phyloP scores from a whole-genome alignment of 2,113 vertebrate genomes.

The Australoheros scitulus region DNA sequence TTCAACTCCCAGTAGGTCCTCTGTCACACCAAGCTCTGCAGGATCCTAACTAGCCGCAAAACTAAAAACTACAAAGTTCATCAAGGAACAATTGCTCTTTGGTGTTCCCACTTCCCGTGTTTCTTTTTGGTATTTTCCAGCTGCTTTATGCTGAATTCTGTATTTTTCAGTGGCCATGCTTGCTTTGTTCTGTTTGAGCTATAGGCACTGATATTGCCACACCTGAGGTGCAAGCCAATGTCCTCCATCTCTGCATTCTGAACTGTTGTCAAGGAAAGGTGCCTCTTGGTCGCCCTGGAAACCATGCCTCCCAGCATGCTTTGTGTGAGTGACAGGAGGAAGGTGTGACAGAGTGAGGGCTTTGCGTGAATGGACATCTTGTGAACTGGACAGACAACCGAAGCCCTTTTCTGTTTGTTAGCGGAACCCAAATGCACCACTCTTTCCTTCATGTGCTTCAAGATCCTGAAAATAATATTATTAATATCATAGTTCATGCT shows the following conservation, averaged over 20 bases:
- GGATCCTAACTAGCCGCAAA: slow-evolving; percentile 38
- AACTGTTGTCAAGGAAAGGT: slow-evolving; percentile 76
- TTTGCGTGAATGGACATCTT: slow-evolving; percentile 67
- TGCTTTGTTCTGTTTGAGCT: slow-evolving; percentile 56
- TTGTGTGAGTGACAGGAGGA: slow-evolving; percentile 74
- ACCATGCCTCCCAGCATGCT: slow-evolving; percentile 76
- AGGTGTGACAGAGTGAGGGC: slow-evolving; percentile 69
- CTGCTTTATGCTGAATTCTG: background rate
- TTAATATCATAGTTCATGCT: background rate
- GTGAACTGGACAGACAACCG: slow-evolving; percentile 38
- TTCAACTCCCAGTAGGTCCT: slow-evolving; percentile 57
- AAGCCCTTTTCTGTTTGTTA: slow-evolving; percentile 20
- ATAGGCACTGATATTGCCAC: slow-evolving; percentile 47
- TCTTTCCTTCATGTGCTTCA: background rate
- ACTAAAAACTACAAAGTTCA: slow-evolving; percentile 38
- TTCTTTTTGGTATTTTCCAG: background rate
- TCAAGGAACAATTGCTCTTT: slow-evolving; percentile 16
- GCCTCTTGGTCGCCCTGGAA: slow-evolving; percentile 75
- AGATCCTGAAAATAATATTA: background rate
- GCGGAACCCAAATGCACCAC: background rate
- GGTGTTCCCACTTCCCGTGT: background rate
- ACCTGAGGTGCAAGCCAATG: slow-evolving; percentile 75
- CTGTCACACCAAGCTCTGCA: slow-evolving; percentile 41
- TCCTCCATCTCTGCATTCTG: slow-evolving; percentile 64
- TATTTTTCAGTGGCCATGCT: background rate